phyloP scores from a whole-genome alignment of 2,888 invertebrate species.

The Morinoia aosen region DNA sequence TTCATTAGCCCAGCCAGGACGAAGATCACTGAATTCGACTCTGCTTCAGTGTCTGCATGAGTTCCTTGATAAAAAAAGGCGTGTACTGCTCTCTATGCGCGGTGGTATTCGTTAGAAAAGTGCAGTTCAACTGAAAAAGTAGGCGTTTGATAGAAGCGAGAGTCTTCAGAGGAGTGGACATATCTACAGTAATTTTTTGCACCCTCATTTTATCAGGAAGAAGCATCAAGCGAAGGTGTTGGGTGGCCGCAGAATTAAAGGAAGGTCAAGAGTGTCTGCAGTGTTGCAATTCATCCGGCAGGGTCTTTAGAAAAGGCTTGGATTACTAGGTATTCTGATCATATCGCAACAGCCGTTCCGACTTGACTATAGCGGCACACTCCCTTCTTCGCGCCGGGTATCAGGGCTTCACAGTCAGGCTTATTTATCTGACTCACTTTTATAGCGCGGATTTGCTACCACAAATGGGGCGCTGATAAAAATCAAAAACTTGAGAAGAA shows the following conservation, averaged over 20 bases:
- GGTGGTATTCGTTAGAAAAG: constrained; percentile 2
- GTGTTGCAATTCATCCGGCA: constrained; percentile 17
- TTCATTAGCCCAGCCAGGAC: not conserved
- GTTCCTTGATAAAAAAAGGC: not conserved
- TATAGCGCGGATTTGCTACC: not conserved
- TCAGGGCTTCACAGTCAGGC: not conserved
- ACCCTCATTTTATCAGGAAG: not conserved
- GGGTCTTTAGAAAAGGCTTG: constrained; percentile 17
- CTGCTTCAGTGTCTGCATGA: not conserved
- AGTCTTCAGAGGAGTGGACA: not conserved
- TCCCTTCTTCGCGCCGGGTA: not conserved
- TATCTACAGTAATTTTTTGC: not conserved
- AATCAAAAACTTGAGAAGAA: constrained; percentile 12
- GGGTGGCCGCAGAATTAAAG: constrained; percentile 17
- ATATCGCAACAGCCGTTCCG: not conserved
- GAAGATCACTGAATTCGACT: not conserved
- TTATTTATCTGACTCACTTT: constrained; percentile 17
- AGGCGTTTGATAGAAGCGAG: not conserved
- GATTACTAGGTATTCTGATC: constrained; percentile 3
- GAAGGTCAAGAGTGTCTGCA: constrained; percentile 12
- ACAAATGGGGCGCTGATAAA: not conserved
- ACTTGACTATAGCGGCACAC: not conserved
- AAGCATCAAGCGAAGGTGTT: constrained; percentile 17
- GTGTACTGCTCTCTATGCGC: not conserved
- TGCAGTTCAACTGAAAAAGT: not conserved